Base-by-base conservation (phyloP, 2,113 vertebrate genomes). In the Cervus canadensis region DNA sequence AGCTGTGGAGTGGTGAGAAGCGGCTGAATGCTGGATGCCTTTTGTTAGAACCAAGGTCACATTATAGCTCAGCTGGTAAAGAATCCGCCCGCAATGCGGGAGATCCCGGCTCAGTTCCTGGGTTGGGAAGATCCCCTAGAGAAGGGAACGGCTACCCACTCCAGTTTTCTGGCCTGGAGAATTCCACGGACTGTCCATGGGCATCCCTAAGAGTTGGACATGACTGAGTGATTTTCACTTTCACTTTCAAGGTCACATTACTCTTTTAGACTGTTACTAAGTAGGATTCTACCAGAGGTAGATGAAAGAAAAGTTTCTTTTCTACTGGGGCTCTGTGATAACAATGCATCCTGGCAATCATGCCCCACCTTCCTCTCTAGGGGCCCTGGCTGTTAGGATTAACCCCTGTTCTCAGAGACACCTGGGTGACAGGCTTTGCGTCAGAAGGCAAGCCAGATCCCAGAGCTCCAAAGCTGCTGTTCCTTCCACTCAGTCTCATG, bases 81-180 rank as follows among this genome's bases (percentile, higher is more conserved):
- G 67, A 23, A 23, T 40, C n/a, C 0, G 10, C 67, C n/a, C 2
- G 1, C n/a, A 71, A 40, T 5, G n/a, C n/a, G 0, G 67, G n/a
- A 71, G n/a, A 71, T 11, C 19, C 67, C 0, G 19, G 67, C 12
- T 71, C n/a, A 23, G 1, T 40, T 23, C n/a, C n/a, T 23, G 67
- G 67, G 19, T 40, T 40, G n/a, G 67, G 36, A 23, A 71, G n/a
- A 40, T 13, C 67, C n/a, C 64, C 64, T 71, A 17, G n/a, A 71
- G 17, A 67, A 67, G 33, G 64, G 33, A 71, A 36, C 2, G 3
- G 64, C n/a, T 71, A 21, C 2, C 64, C 64, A 21, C 64, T 36
- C 4, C n/a, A 67, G n/a, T 23, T 12, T 71, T 40, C n/a, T 23
- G 67, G n/a, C 67, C 5, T 71, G 67, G 67, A 40, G n/a, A 40